Evolutionary conservation across 1,140 invertebrate genomes (phyloP).

Genomic region (Drosophila sulfurigaster): DNA sequence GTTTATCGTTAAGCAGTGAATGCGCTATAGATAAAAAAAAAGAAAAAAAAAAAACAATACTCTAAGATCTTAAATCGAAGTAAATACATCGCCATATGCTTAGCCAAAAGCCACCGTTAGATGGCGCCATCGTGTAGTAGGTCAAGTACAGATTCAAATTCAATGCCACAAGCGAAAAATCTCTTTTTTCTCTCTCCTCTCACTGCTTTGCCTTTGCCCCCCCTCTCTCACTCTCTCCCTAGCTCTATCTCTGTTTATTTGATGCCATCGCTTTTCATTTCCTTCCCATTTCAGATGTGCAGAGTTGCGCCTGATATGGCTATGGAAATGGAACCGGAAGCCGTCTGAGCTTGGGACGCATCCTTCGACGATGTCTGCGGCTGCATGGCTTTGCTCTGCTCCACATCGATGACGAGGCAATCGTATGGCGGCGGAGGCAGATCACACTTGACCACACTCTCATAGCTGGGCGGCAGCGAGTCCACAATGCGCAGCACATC

Average conservation of each 20-base stretch:
- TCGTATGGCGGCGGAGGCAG: constrained; percentile 80
- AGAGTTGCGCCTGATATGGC: constrained; percentile 45
- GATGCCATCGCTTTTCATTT: neutral
- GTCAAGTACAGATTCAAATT: constrained; percentile 39
- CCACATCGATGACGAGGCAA: constrained; percentile 76
- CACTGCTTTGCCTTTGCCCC: constrained; percentile 27
- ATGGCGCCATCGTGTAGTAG: constrained; percentile 28
- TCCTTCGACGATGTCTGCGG: constrained; percentile 56
- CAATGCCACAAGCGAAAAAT: constrained; percentile 53
- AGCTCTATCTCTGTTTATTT: no score
- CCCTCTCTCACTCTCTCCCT: constrained; percentile 42
- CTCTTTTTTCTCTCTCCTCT: constrained; percentile 59
- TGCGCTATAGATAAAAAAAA: constrained; percentile 39
- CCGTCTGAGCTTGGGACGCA: neutral
- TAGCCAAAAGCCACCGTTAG: constrained; percentile 27
- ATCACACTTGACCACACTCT: constrained; percentile 79
- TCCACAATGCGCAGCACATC: constrained; percentile 83
- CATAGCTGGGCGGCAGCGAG: constrained; percentile 81
- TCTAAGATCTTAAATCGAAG: constrained; percentile 61
- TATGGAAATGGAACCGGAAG: constrained; percentile 23
- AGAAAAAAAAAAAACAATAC: constrained; percentile 45
- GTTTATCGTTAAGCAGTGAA: constrained; percentile 21
- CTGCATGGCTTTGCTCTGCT: constrained; percentile 66
- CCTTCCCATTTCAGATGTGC: constrained; percentile 55
- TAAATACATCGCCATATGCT: constrained; percentile 74